These are phyloP conservation scores for Eremophila alpestris DNA, from an alignment of 2,797 vertebrate species.

Conservation along the genomic window DNA sequence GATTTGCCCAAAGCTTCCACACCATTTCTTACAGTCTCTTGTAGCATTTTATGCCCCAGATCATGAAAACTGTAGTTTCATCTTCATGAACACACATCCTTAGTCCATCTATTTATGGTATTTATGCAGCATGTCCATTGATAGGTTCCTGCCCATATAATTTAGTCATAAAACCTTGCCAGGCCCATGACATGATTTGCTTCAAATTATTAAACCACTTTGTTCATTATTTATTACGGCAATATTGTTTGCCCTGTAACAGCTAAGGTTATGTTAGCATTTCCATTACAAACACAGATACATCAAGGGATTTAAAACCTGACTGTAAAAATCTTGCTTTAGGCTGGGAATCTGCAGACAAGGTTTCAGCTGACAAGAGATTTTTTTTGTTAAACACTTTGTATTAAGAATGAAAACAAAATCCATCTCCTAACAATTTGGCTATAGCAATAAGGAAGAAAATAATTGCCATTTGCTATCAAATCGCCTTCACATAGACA, in stretches of 20 bases:
- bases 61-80: conserved; percentile 7
- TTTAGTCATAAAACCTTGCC: conserved; percentile 48
- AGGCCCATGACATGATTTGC: conserved; percentile 21
- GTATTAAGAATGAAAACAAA: conserved; percentile 20
- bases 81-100: neutral
- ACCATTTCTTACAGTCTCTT: neutral
- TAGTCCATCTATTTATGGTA: conserved; percentile 39
- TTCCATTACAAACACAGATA: conserved; percentile 41
- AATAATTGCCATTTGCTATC: conserved; percentile 27
- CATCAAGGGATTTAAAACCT: conserved; percentile 46
- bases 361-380: conserved; percentile 6
- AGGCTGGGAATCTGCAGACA: conserved; percentile 29
- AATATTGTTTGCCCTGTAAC: conserved; percentile 40
- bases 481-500: neutral
- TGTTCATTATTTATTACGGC: conserved; percentile 55
- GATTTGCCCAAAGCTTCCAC: conserved; percentile 40
- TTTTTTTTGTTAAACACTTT: neutral
- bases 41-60: neutral
- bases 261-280: conserved; percentile 40
- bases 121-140: conserved; percentile 9
- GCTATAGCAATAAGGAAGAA: neutral
- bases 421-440: neutral
- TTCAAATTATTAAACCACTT: conserved; percentile 53
- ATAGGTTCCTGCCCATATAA: conserved; percentile 39
- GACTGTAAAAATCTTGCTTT: conserved; percentile 34